phyloP scores from a whole-genome alignment of 30 jellyfish, hydroid and myxozoan species.

The Aurelia aurita region DNA sequence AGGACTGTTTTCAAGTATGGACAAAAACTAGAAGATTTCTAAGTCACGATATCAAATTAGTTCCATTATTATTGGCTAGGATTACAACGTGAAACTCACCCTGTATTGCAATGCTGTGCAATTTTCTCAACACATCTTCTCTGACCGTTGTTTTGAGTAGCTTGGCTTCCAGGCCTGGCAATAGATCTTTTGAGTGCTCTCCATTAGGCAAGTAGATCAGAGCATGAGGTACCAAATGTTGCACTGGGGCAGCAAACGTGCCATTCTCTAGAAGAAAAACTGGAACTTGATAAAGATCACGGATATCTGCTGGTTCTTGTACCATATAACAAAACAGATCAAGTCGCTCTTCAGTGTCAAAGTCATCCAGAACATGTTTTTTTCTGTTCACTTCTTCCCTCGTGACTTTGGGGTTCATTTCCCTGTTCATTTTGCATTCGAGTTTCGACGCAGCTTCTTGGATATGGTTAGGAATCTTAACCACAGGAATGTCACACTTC shows the following conservation, averaged over 20 bases:
- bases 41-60: too few species aligned
- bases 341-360: conserved; percentile 13
- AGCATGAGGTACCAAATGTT: background rate
- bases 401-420: background rate
- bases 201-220: conserved; percentile 15
- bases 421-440: background rate
- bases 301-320: conserved; percentile 19
- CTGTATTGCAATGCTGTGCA: background rate
- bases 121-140: background rate
- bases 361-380: background rate
- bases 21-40: too few species aligned
- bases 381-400: background rate
- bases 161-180: conserved; percentile 41
- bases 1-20: too few species aligned
- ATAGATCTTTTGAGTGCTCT: conserved; percentile 33
- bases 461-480: conserved; percentile 22
- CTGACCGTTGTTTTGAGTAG: conserved; percentile 27
- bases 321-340: conserved; percentile 15
- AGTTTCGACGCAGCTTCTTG: background rate
- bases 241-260: conserved; percentile 21
- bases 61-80: too few species aligned
- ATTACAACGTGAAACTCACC: background rate
- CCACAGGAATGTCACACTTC: background rate
- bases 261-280: conserved; percentile 42
- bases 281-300: conserved; percentile 18